Conservation (phyloP, 2,797 vertebrate genomes). For the Eulemur coronatus region DNA sequence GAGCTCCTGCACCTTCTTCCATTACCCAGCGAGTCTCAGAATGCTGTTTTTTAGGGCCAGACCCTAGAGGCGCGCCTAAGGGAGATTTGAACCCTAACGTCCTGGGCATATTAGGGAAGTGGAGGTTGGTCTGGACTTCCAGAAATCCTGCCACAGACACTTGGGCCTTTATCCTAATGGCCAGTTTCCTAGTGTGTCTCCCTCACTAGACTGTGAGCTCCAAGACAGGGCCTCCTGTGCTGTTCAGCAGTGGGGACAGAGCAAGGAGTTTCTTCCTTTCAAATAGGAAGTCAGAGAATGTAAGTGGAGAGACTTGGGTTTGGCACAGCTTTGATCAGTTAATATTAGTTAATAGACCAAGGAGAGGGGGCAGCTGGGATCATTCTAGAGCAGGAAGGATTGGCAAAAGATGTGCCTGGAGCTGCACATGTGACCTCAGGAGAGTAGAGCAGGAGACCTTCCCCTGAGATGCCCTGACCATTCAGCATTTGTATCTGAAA, state of each 20-base stretch:
- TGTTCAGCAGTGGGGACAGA: neutral
- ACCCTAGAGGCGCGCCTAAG: neutral
- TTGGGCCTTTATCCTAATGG: neutral
- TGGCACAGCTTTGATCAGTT: neutral
- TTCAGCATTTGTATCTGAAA: neutral
- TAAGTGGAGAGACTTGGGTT: neutral
- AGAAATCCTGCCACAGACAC: neutral
- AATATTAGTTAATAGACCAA: neutral
- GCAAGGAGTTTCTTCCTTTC: neutral
- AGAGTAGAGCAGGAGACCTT: neutral
- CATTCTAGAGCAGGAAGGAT: neutral
- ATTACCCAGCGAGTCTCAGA: neutral
- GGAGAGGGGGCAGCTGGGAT: neutral
- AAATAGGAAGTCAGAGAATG: neutral
- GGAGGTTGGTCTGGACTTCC: neutral
- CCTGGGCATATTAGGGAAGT: neutral
- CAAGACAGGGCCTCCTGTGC: neutral
- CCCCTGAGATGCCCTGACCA: neutral
- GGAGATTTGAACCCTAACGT: neutral
- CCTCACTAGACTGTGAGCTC: neutral
- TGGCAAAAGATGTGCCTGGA: neutral
- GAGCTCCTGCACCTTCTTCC: too few species aligned
- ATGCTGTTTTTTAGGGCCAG: neutral
- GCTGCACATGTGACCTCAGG: neutral
- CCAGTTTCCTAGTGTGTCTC: neutral